Percentiles rank a stretch among this genome's conserved stretches.
Conservation (phyloP, 2,888 invertebrate species). For the Phaonia tiefii region DNA sequence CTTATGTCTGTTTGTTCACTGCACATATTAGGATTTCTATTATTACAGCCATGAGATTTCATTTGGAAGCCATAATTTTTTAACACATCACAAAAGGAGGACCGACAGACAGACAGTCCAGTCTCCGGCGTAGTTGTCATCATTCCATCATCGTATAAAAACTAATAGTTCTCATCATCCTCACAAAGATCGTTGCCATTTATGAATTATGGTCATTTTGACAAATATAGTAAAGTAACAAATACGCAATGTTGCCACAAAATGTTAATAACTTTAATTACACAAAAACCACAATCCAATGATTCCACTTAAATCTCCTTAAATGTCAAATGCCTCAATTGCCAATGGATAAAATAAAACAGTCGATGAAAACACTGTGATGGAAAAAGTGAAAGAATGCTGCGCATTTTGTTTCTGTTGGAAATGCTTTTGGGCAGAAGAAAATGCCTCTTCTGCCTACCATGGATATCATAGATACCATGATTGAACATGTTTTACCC, state of each 20-base stretch:
- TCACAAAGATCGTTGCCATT: slow-evolving; percentile 3
- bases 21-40: background rate
- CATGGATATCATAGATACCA: background rate
- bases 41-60: no score
- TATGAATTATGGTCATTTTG: slow-evolving; percentile 59
- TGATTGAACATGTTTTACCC: slow-evolving; percentile 1
- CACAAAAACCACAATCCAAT: slow-evolving; percentile 10
- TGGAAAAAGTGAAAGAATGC: slow-evolving; percentile 9
- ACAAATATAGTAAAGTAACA: slow-evolving; percentile 61
- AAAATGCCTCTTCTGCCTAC: background rate
- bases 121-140: slow-evolving; percentile 39
- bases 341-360: background rate
- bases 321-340: slow-evolving; percentile 47
- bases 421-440: background rate
- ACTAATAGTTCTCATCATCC: slow-evolving; percentile 53
- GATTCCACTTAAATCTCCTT: slow-evolving; percentile 46
- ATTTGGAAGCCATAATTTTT: background rate
- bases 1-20: no score
- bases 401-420: background rate
- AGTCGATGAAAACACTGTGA: background rate
- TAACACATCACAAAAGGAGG: background rate
- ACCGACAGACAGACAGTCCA: background rate
- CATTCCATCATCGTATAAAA: slow-evolving; percentile 53
- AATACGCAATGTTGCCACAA: slow-evolving; percentile 51
- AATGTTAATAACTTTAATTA: slow-evolving; percentile 65